Conservation (phyloP, 2,888 invertebrate species). For the Apamea sordens region DNA sequence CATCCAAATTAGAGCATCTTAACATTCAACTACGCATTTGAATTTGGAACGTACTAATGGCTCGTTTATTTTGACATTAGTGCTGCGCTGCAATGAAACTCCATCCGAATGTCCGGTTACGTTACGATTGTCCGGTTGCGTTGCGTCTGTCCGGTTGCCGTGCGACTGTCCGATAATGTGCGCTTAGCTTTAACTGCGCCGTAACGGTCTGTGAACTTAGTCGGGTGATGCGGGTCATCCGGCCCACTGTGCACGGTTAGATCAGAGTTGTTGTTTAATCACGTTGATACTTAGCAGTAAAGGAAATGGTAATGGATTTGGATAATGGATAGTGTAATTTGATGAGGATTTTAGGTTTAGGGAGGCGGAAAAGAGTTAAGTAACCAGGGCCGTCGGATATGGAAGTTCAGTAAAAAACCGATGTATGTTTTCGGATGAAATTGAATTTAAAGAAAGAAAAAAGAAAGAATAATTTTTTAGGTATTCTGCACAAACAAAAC, state of each 20-base stretch:
- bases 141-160: constrained; percentile 23
- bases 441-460: too few species aligned
- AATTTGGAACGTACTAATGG: constrained; percentile 41
- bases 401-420: background rate
- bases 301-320: constrained; percentile 37
- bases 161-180: constrained; percentile 46
- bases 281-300: constrained; percentile 28
- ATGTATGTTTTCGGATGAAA: too few species aligned
- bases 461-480: too few species aligned
- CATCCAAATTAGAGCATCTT: constrained; percentile 19
- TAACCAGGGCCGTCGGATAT: background rate
- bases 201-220: constrained; percentile 58
- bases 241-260: constrained; percentile 18
- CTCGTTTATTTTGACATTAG: constrained; percentile 34
- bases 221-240: constrained; percentile 50
- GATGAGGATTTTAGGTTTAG: background rate
- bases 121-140: constrained; percentile 23
- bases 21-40: constrained; percentile 35
- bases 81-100: constrained; percentile 48
- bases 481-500: too few species aligned
- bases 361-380: background rate
- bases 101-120: constrained; percentile 22
- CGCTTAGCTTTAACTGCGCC: constrained; percentile 52
- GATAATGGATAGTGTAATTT: constrained; percentile 9
- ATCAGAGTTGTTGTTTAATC: constrained; percentile 44